Evolutionary conservation across 2,888 invertebrate genomes (phyloP).

Genomic region (Yponomeuta plumbellus): DNA sequence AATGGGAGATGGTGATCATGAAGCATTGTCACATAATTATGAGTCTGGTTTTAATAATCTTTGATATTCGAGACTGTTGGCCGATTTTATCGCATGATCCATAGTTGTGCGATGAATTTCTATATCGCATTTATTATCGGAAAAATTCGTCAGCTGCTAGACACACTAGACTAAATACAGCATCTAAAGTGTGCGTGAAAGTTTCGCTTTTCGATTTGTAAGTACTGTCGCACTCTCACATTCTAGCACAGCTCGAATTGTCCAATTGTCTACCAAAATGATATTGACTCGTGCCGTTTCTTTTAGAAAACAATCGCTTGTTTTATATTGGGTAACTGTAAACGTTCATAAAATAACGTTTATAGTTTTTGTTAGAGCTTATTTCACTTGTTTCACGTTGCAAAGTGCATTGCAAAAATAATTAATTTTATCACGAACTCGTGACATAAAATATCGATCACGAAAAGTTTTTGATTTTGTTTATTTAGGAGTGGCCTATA

Average conservation of each 20-base stretch:
- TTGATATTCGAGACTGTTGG: too few relatives aligned
- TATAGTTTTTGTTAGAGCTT: background rate
- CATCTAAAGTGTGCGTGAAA: background rate
- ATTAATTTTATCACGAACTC: background rate
- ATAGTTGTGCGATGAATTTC: too few relatives aligned
- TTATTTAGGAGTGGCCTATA: too few relatives aligned
- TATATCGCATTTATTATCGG: too few relatives aligned
- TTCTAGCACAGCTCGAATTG: conserved; percentile 17
- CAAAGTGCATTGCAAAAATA: background rate
- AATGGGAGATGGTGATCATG: too few relatives aligned
- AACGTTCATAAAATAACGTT: background rate
- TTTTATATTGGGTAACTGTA: background rate
- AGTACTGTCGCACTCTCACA: background rate
- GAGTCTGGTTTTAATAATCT: too few relatives aligned
- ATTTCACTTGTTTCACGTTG: background rate
- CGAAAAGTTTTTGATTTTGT: background rate
- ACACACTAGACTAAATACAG: background rate
- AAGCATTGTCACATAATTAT: too few relatives aligned
- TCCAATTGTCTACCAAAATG: conserved; percentile 34
- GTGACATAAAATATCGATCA: background rate
- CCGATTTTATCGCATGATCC: too few relatives aligned
- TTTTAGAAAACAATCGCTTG: conserved; percentile 29
- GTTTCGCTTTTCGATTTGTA: background rate
- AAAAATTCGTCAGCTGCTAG: too few relatives aligned
- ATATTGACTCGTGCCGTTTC: conserved; percentile 34